Evolutionary conservation across 1,140 invertebrate species (phyloP), one percentile per base, ranked within the genome.

Genomic region (Hesperophylax magnus): DNA sequence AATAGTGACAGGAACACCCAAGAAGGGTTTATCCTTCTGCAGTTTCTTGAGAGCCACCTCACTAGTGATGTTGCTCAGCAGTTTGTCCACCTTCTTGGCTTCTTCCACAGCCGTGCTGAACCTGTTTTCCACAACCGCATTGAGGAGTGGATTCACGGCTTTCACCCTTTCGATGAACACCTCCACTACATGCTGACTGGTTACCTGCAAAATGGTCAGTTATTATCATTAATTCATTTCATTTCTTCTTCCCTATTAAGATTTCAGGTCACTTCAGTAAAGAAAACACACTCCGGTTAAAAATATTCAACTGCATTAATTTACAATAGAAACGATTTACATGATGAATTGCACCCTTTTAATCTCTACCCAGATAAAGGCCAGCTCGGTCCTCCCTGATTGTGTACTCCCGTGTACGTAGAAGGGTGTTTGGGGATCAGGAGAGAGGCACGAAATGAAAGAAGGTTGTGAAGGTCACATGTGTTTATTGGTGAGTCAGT

Each of bases 1-100:
- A 0, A 95, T 92, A 0, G 94, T 95, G 24, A 96, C 91, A 0
- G 95, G 95, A n/a, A 96, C 91, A 1, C 95, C 95, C n/a, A 95
- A 88, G 24, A 96, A 87, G 0, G 95, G 95, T 74, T 92, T 92
- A 3, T 87, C 85, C 60, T 88, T 85, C 0, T 93, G 82, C 54
- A 91, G 84, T 3, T 86, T 86, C 53, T 85, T 86, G 84, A 81
- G 78, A 1, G 54, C 79, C 0, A 53, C 56, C 78, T 77, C 54
- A 85, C 60, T 20, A 5, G 81, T 84, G 65, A 91, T 88, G 53
- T 85, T 82, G 18, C 88, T 85, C 0, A 94, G 86, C 4, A 90
- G 85, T 8, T 90, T 81, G 85, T 96, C 95, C 3, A 91, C 91
- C 47, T 85, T 85, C 79, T 87, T 86, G 0, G 96, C 95, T 58